phyloP scores from a whole-genome alignment of 1,140 invertebrate genomes.

The Pygmarrhopalites habei region DNA sequence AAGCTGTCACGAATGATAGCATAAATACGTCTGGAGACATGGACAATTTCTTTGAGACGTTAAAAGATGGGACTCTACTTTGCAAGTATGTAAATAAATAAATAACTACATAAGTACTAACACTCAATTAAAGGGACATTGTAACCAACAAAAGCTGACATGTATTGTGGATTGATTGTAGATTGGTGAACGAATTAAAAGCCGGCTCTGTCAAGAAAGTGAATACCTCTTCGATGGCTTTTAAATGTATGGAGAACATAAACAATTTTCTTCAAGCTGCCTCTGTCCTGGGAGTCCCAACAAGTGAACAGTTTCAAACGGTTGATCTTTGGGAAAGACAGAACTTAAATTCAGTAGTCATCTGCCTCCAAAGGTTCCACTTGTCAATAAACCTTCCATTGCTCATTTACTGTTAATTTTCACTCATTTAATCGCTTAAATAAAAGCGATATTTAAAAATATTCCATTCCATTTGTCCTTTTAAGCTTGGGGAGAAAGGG shows the following conservation, averaged over 20 bases:
- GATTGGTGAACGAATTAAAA: conserved; percentile 70
- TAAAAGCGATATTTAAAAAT: no score
- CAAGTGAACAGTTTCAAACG: conserved; percentile 92
- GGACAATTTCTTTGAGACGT: conserved; percentile 82
- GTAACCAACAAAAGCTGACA: no score
- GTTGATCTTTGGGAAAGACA: conserved; percentile 90
- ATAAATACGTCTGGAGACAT: conserved; percentile 74
- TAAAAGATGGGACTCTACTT: conserved; percentile 76
- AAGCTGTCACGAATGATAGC: conserved; percentile 62
- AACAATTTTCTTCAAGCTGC: conserved; percentile 84
- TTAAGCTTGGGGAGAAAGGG: conserved; percentile 92
- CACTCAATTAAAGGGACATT: no score
- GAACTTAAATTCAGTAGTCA: conserved; percentile 90
- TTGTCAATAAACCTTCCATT: no score
- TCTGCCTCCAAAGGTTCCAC: conserved; percentile 90
- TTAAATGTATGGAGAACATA: conserved; percentile 99
- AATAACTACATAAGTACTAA: not conserved
- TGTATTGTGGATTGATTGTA: no score
- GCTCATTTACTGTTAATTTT: no score
- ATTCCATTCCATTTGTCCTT: no score
- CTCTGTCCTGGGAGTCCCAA: conserved; percentile 79
- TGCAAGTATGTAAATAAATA: conserved; percentile 60
- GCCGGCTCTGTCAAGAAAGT: conserved; percentile 76
- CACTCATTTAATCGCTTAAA: no score
- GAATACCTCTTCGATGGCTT: conserved; percentile 80